Conservation (phyloP, 2,113 vertebrate species). For the Orthonyx spaldingii region DNA sequence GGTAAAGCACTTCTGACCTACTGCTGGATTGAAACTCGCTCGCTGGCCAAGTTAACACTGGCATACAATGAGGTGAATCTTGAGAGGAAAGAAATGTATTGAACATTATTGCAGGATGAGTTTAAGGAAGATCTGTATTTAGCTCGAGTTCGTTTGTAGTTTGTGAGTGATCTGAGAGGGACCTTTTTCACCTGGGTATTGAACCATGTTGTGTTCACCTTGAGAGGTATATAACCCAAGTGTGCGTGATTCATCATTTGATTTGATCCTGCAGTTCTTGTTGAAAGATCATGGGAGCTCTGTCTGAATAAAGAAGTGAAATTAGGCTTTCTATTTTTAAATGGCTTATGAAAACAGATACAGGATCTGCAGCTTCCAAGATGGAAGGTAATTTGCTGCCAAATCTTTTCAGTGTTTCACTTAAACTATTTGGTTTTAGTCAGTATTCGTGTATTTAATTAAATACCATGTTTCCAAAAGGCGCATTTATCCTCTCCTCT, state of each 20-base stretch:
- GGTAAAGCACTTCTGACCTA: not conserved
- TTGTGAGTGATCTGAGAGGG: not conserved
- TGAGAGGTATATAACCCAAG: not conserved
- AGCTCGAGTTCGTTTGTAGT: not conserved
- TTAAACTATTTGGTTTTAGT: constrained; percentile 22
- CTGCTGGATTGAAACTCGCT: not conserved
- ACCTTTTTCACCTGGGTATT: not conserved
- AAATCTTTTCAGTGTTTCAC: not conserved
- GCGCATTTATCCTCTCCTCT: not conserved
- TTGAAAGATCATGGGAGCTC: not conserved
- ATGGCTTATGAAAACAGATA: constrained; percentile 8
- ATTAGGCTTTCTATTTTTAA: constrained; percentile 34
- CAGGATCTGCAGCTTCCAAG: not conserved
- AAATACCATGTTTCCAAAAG: constrained; percentile 23
- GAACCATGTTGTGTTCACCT: not conserved
- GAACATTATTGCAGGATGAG: not conserved
- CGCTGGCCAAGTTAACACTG: not conserved
- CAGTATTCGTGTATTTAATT: constrained; percentile 17
- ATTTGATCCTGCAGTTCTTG: not conserved
- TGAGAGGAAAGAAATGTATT: not conserved
- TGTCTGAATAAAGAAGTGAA: not conserved
- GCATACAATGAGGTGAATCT: not conserved
- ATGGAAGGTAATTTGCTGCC: not conserved
- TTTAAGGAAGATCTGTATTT: not conserved
- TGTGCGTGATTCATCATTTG: not conserved